A percentile compares a stretch with the other conserved stretches of the same genome.
phyloP scores from a whole-genome alignment of 2,797 vertebrate species.

The Mus minutoides region DNA sequence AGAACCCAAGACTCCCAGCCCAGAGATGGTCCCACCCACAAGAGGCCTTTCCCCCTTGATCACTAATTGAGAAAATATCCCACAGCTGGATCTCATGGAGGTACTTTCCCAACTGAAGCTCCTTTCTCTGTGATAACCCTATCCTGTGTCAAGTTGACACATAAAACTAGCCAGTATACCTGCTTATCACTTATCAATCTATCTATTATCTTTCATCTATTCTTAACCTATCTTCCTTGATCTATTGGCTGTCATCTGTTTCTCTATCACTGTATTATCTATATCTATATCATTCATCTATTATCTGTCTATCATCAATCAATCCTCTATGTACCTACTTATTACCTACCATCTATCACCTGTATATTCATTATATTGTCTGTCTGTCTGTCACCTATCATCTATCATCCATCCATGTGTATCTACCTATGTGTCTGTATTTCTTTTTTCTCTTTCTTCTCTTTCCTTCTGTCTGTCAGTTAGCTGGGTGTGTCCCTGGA shows the following conservation, averaged over 20 bases:
- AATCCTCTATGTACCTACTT: not conserved
- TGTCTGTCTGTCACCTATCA: no score
- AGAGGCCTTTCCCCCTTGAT: no score
- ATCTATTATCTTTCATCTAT: not conserved
- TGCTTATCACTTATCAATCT: no score
- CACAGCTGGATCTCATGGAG: no score
- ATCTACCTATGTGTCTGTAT: not conserved
- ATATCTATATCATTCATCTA: not conserved
- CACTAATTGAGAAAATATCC: no score
- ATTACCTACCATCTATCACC: not conserved
- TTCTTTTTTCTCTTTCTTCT: not conserved
- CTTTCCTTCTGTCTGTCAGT: not conserved
- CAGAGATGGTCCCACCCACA: no score
- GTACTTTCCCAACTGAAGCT: no score
- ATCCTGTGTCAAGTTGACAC: no score
- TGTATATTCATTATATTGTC: not conserved
- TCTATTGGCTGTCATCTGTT: not conserved
- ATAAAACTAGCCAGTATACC: no score
- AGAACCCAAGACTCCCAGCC: no score
- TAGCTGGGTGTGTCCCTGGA: not conserved
- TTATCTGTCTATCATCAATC: not conserved
- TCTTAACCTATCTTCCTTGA: not conserved
- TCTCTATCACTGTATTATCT: not conserved
- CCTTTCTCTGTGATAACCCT: no score
- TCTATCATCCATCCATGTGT: not conserved